Conservation (phyloP, 2,888 invertebrate genomes). For the Cerceris ruficornis region DNA sequence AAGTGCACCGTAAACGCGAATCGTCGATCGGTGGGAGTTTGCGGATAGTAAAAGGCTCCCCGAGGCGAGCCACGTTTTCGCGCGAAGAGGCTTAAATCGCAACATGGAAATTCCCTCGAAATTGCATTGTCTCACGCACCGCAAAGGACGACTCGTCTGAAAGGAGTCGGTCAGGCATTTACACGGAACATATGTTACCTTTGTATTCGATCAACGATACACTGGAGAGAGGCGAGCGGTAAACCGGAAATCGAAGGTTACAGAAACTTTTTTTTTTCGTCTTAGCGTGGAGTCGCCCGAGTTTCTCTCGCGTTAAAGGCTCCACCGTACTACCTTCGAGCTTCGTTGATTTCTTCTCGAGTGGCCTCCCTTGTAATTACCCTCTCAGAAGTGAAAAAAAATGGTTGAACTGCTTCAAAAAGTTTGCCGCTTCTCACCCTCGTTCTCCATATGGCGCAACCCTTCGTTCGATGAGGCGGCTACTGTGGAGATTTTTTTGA, state of each 20-base stretch:
- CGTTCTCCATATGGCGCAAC: slow-evolving; percentile 46
- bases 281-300: not conserved
- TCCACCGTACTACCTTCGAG: not conserved
- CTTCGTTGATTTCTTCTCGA: slow-evolving; percentile 2
- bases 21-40: no score
- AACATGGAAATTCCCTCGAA: no score
- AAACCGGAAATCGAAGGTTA: slow-evolving; percentile 45
- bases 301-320: not conserved
- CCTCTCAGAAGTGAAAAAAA: slow-evolving; percentile 11
- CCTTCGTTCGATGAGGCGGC: slow-evolving; percentile 10
- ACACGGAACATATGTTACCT: slow-evolving; percentile 40
- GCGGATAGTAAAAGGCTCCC: no score
- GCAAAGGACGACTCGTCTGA: not conserved
- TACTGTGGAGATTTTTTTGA: not conserved
- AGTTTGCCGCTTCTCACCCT: slow-evolving; percentile 21
- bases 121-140: not conserved
- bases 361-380: slow-evolving; percentile 35
- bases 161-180: slow-evolving; percentile 19
- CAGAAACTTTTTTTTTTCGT: slow-evolving; percentile 7
- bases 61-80: no score
- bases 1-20: no score
- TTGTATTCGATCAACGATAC: slow-evolving; percentile 7
- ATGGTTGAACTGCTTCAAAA: slow-evolving; percentile 32
- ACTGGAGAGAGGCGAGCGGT: slow-evolving; percentile 13
- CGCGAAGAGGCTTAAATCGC: no score